Evolutionary conservation across 2,113 vertebrate genomes (phyloP), one percentile per base, ranked within the genome.

Genomic region (Leptodactylus fuscus): DNA sequence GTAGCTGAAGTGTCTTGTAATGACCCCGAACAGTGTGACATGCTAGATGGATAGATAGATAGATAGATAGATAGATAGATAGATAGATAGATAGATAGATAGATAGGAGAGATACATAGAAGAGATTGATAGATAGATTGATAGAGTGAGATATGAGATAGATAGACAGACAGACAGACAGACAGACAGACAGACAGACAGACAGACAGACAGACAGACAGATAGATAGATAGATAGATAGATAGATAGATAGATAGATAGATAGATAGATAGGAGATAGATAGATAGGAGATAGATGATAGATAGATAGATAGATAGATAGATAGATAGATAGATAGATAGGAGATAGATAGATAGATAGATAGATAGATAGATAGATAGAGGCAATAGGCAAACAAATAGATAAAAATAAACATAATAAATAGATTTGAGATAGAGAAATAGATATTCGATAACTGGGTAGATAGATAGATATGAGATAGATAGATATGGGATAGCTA

Each of bases 171-270:
- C 4, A 53, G 20, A 53, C 8, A 53, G 18, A 22, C 8, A 53
- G 16, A 22, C 4, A 22, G 51, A 53, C 22, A 53, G 18, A 20
- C 5, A 53, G 1, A 11, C 1, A 11, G 10, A 53, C 5, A 53
- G 49, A 53, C 22, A 53, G 51, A 75, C 13, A 75, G n/a, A 41
- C 15, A 75, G 38, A 46, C n/a, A 75, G 13, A 41, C 48, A 44
- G 22, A 71, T 41, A 71, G 18, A 71, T 71, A 78, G 20, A 78
- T 44, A 78, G 16, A 78, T 29, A 78, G 22, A 78, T 48, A 78
- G 16, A 78, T 53, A 78, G 20, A 53, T 44, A 53, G 20, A 44
- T 48, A 78, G 22, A 48, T 29, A 55, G 0, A n/a, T 60, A 79
- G 1, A 36, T 4, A 16, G 12, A 69, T 32, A 69, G 29, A 13